Percentiles rank a stretch among this genome's conserved stretches.
Conservation (phyloP, 2,888 invertebrate genomes). For the Drosophila melanosoma region DNA sequence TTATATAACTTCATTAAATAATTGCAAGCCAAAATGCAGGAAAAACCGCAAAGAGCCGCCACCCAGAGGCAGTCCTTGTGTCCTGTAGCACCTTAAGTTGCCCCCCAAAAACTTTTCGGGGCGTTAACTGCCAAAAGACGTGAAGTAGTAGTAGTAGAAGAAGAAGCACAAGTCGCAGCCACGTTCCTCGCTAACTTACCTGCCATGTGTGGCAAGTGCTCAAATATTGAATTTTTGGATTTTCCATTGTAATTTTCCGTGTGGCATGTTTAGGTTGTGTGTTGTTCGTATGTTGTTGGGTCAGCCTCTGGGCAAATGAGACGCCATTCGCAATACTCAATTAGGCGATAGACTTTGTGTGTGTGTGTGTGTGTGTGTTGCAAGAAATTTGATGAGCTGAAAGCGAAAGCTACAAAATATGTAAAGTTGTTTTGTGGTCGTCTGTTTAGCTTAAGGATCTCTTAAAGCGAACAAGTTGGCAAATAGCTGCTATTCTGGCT, state of each 20-base stretch:
- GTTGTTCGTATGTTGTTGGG: slow-evolving; percentile 35
- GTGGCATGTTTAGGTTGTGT: slow-evolving; percentile 11
- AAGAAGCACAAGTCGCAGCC: slow-evolving; percentile 14
- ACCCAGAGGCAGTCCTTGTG: slow-evolving; percentile 28
- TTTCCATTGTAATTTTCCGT: slow-evolving; percentile 65
- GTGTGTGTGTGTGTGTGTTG: slow-evolving; percentile 16
- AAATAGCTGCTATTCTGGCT: neutral
- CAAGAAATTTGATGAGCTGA: slow-evolving; percentile 10
- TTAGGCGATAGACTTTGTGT: slow-evolving; percentile 53
- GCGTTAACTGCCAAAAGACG: slow-evolving; percentile 76
- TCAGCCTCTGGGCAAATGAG: slow-evolving; percentile 71
- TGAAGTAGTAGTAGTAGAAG: neutral
- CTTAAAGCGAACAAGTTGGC: neutral
- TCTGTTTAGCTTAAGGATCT: neutral
- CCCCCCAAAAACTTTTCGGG: slow-evolving; percentile 55
- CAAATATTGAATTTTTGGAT: slow-evolving; percentile 82
- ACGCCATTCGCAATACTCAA: slow-evolving; percentile 60
- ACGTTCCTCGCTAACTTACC: slow-evolving; percentile 34
- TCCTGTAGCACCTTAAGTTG: slow-evolving; percentile 19
- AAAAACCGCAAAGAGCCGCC: slow-evolving; percentile 54
- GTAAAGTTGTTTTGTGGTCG: neutral
- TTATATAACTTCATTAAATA: slow-evolving; percentile 82
- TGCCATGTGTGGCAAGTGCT: slow-evolving; percentile 47
- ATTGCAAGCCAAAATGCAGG: slow-evolving; percentile 77
- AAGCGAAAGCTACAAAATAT: slow-evolving; percentile 28